A percentile compares a stretch with the other conserved stretches of the same genome.
Evolutionary conservation across 2,113 vertebrate species (phyloP).

Genomic region (Vidua chalybeata): DNA sequence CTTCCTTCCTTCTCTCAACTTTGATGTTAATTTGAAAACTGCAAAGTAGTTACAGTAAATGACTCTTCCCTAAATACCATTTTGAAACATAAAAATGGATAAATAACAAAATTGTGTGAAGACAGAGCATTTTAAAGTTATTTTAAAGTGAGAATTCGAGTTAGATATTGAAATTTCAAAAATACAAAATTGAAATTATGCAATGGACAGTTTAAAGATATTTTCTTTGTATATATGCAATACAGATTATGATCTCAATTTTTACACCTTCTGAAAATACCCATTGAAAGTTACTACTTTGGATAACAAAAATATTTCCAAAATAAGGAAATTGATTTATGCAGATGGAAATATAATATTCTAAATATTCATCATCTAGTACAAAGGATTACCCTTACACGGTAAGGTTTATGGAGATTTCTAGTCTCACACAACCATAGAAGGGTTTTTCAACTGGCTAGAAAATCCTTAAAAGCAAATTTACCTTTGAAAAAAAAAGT

Average conservation of each 20-base stretch:
- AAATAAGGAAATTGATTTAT: not conserved
- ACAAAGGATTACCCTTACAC: not conserved
- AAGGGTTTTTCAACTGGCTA: not conserved
- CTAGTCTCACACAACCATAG: not conserved
- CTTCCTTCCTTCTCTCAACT: not conserved
- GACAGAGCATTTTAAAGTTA: not conserved
- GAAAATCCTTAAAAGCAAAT: not conserved
- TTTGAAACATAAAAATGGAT: not conserved
- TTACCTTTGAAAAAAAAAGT: not conserved
- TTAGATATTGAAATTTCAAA: not conserved
- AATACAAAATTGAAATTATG: not conserved
- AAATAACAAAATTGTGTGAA: not conserved
- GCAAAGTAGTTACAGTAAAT: not conserved
- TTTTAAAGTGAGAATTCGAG: not conserved
- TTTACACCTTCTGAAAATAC: not conserved
- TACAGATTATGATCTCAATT: not conserved
- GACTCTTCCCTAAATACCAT: not conserved
- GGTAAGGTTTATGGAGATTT: not conserved
- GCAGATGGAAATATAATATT: not conserved
- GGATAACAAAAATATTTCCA: not conserved
- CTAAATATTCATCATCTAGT: not conserved
- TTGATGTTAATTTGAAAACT: not conserved
- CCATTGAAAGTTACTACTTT: not conserved
- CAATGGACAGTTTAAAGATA: rapidly evolving
- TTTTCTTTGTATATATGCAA: not conserved